Evolutionary conservation across 2,888 invertebrate genomes (phyloP).

Genomic region (Ormyrus labotus): DNA sequence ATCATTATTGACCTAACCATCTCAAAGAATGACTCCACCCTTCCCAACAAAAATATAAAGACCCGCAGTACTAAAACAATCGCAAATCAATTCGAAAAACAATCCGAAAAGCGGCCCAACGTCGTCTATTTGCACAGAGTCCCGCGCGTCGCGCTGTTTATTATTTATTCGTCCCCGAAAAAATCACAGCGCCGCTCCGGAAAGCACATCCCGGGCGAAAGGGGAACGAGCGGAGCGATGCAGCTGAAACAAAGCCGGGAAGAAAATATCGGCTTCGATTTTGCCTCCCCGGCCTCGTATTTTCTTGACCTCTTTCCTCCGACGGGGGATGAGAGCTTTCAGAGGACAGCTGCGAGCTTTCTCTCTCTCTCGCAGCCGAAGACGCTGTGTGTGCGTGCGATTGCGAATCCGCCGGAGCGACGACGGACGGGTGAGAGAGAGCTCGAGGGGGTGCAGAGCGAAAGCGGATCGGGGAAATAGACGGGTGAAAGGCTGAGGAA

Average conservation of each 20-base stretch:
- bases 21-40: neutral
- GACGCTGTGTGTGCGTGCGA: neutral
- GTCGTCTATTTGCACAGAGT: neutral
- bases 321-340: constrained; percentile 5
- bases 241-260: constrained; percentile 29
- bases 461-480: constrained; percentile 35
- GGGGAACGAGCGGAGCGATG: constrained; percentile 4
- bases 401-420: neutral
- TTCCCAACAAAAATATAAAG: too few relatives aligned
- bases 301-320: constrained; percentile 41
- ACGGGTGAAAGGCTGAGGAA: neutral
- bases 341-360: constrained; percentile 16
- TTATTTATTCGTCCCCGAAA: constrained; percentile 25
- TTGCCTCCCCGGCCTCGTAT: constrained; percentile 4
- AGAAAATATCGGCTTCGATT: constrained; percentile 38
- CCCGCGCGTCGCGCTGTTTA: constrained; percentile 17
- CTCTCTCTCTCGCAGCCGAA: neutral
- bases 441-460: neutral
- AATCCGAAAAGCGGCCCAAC: neutral
- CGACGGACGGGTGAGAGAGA: neutral
- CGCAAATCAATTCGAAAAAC: constrained; percentile 19
- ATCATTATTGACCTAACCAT: neutral
- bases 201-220: neutral
- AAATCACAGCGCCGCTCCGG: neutral
- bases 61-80: too few relatives aligned